Conservation (phyloP, 2,888 invertebrate genomes). For the Rhodophaea formosa region DNA sequence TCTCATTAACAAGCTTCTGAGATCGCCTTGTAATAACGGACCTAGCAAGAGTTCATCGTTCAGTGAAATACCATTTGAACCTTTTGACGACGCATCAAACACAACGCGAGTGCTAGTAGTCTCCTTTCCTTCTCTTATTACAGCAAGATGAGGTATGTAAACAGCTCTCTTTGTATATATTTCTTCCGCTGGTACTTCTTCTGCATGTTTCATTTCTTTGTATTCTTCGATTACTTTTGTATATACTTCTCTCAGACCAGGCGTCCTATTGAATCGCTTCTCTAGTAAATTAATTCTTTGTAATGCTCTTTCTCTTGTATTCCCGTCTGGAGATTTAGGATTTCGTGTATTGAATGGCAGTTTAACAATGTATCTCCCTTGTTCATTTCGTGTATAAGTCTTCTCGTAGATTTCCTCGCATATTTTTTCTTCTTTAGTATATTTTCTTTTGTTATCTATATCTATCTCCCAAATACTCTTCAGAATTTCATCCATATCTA, state of each 20-base stretch:
- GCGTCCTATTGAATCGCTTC: too few relatives aligned
- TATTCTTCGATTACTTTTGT: too few relatives aligned
- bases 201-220: too few relatives aligned
- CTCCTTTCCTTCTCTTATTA: slow-evolving; percentile 7
- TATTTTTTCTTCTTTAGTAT: neutral
- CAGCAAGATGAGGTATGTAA: neutral
- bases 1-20: slow-evolving; percentile 13
- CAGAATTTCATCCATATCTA: too few relatives aligned
- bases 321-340: too few relatives aligned
- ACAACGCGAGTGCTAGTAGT: slow-evolving; percentile 17
- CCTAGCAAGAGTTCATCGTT: slow-evolving; percentile 21
- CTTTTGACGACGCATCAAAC: too few relatives aligned
- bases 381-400: neutral
- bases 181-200: too few relatives aligned
- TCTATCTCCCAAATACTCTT: slow-evolving; percentile 17
- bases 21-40: slow-evolving; percentile 19
- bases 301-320: too few relatives aligned
- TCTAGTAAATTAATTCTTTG: too few relatives aligned
- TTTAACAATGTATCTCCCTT: neutral
- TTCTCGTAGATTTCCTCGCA: slow-evolving; percentile 12
- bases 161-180: neutral
- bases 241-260: too few relatives aligned
- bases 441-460: neutral
- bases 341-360: neutral
- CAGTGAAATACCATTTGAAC: slow-evolving; percentile 18